A percentile compares a stretch with the other conserved stretches of the same genome.
Evolutionary conservation across 2,888 invertebrate genomes (phyloP).

Genomic region (Diadegma fenestrale): DNA sequence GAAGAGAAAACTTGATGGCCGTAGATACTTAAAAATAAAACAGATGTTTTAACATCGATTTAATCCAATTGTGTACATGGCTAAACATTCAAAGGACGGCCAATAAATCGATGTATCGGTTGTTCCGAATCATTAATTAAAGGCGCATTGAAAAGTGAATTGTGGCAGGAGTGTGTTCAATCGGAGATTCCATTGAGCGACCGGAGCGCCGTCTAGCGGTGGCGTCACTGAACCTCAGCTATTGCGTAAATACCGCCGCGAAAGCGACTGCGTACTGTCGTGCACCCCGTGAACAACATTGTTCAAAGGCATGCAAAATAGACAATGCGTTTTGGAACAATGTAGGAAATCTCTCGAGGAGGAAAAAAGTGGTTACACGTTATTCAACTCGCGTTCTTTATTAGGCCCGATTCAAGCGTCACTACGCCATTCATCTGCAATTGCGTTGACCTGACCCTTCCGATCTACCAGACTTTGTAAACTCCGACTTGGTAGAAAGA

Average conservation of each 20-base stretch:
- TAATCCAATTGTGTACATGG: background rate
- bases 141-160: background rate
- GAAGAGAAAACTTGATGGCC: background rate
- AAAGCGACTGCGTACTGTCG: background rate
- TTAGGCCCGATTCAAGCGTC: background rate
- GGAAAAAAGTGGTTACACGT: background rate
- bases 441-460: background rate
- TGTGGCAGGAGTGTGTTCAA: background rate
- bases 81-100: background rate
- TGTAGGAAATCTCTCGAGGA: background rate
- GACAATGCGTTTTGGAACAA: slow-evolving; percentile 1
- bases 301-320: background rate
- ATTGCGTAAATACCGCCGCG: background rate
- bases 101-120: slow-evolving; percentile 4
- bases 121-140: background rate
- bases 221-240: slow-evolving; percentile 3
- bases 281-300: background rate
- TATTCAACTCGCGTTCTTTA: slow-evolving; percentile 20
- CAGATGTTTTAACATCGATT: background rate
- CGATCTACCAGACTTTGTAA: background rate
- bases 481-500: background rate
- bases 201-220: background rate
- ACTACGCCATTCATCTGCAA: background rate
- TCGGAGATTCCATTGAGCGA: background rate
- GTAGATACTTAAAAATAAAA: background rate